These are phyloP conservation scores for Hemicentrotus pulcherrimus DNA, from an alignment of 35 echinoderm and acorn worm species.

Conservation along the genomic window DNA sequence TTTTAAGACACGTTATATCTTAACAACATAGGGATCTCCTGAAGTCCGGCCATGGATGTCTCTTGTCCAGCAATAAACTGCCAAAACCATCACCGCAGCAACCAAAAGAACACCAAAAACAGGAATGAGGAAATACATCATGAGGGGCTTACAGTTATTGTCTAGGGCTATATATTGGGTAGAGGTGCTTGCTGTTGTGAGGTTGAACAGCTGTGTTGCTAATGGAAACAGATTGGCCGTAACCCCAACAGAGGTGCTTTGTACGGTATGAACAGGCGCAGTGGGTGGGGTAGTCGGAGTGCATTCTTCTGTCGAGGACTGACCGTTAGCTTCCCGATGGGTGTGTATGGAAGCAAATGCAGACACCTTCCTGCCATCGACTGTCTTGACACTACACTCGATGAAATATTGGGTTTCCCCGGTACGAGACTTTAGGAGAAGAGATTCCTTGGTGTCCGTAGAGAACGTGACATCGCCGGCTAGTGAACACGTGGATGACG, in stretches of 20 bases:
- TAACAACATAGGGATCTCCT: background rate
- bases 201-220: background rate
- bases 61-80: background rate
- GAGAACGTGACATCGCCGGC: background rate
- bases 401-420: background rate
- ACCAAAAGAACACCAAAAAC: background rate
- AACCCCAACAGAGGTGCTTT: no score
- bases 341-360: background rate
- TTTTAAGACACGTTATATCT: background rate
- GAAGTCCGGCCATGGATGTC: background rate
- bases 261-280: no score
- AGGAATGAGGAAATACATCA: background rate
- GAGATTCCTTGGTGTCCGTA: background rate
- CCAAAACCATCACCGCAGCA: background rate
- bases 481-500: background rate
- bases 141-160: background rate
- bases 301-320: no score
- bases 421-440: background rate
- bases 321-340: no score
- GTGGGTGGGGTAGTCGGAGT: no score
- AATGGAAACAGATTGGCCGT: no score
- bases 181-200: background rate
- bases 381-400: background rate
- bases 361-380: background rate
- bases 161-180: background rate